Base-by-base conservation (phyloP, 2,797 vertebrate species). In the Chaenodraco wilsoni region DNA sequence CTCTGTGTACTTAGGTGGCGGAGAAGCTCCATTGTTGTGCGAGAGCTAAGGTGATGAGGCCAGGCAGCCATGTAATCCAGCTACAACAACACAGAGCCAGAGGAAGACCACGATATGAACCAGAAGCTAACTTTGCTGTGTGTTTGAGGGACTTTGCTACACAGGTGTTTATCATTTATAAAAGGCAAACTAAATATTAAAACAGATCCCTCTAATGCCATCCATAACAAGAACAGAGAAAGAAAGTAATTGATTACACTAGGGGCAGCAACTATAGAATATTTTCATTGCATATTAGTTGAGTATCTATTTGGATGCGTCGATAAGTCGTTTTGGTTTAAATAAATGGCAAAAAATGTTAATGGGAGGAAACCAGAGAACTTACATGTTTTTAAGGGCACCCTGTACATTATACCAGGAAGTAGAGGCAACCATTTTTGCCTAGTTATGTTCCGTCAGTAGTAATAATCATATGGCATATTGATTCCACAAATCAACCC, bases 61-160 rank as follows among this genome's bases (percentile, higher is more conserved):
- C 91, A 94, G 94, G 89, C 93, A 94, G 84, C 91, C 92, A 90
- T 94, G 90, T 92, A 94, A 95, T 92, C 92, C 87, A 72, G 74
- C 81, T 88, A 90, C 83, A 85, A 84, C 87, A 93, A 90, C 88
- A 87, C 54, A 17, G 60, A 54, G 76, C 60, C 60, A 72, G 69
- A 86, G 62, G 65, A 76, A 72, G 65, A 75, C 49, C 15, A 33
- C 49, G 13, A 33, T 40, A 78, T 9, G 68, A 72, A 72, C 63
- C 74, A 65, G 51, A 49, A 59, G 74, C 45, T 19, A 45, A 74
- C 74, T 49, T 44, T 45, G 27, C 64, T 69, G 64, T 69, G 49
- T 65, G 33, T 68, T 40, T 16, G 13, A 17, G 33, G 8, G 51
- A 57, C n/a, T 13, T 62, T 58, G 13, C 31, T 31, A 31, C 61